phyloP scores from a whole-genome alignment of 2,797 vertebrate species.

The Bovichtus variegatus region DNA sequence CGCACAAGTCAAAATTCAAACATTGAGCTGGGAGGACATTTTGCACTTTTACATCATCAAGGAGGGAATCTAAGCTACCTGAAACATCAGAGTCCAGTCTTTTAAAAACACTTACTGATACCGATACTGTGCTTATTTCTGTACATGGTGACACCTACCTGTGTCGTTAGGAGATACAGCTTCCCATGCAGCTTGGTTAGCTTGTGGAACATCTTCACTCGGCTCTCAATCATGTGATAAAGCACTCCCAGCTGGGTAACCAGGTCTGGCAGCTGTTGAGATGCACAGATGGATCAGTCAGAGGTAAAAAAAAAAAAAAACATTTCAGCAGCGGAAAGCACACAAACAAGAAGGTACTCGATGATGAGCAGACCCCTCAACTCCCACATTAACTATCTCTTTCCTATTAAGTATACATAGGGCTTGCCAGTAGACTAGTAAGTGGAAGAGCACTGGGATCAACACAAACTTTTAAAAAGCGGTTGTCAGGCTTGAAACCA shows the following conservation, averaged over 20 bases:
- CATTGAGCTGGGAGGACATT: neutral
- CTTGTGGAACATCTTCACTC: slow-evolving; percentile 95
- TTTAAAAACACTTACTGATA: neutral
- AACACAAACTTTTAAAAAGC: neutral
- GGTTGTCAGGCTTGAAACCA: too few relatives aligned
- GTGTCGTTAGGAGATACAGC: slow-evolving; percentile 93
- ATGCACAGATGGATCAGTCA: slow-evolving; percentile 16
- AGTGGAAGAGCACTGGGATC: neutral
- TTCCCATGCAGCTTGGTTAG: slow-evolving; percentile 94
- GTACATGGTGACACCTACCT: slow-evolving; percentile 80
- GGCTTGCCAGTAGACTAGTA: neutral
- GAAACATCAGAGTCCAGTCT: neutral
- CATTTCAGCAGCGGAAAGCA: slow-evolving; percentile 5
- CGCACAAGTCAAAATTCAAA: neutral
- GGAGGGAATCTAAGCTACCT: neutral
- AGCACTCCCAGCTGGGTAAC: slow-evolving; percentile 92
- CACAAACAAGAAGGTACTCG: neutral
- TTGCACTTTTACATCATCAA: neutral
- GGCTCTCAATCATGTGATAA: slow-evolving; percentile 96
- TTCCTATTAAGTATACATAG: neutral
- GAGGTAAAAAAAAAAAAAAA: slow-evolving; percentile 18
- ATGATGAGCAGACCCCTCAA: neutral
- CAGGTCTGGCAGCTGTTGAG: slow-evolving; percentile 92
- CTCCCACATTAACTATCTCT: neutral
- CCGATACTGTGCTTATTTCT: neutral